Evolutionary conservation across 2,888 invertebrate genomes (phyloP).

Genomic region (Diabrotica balteata): DNA sequence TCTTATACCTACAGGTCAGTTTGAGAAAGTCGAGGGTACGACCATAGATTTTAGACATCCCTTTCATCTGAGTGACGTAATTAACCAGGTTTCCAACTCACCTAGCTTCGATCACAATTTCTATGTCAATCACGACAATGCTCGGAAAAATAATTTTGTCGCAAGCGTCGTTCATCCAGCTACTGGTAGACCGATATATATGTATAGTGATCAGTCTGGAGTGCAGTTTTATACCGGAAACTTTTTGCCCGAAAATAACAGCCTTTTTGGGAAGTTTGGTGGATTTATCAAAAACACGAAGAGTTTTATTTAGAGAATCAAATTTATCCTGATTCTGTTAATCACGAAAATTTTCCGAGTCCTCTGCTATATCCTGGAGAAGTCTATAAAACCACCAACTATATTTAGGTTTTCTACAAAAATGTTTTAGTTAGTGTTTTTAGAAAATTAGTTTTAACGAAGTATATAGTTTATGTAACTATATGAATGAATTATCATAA

Average conservation of each 20-base stretch:
- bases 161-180: slow-evolving; percentile 73
- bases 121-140: slow-evolving; percentile 69
- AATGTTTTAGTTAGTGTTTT: no score
- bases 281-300: slow-evolving; percentile 59
- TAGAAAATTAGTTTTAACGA: no score
- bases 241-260: slow-evolving; percentile 67
- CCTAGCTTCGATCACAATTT: slow-evolving; percentile 86
- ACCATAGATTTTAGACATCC: slow-evolving; percentile 76
- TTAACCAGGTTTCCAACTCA: slow-evolving; percentile 68
- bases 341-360: slow-evolving; percentile 79
- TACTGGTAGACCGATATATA: slow-evolving; percentile 70
- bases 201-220: slow-evolving; percentile 87
- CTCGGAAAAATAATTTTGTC: slow-evolving; percentile 60
- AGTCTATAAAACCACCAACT: slow-evolving; percentile 69
- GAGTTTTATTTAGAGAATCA: slow-evolving; percentile 91
- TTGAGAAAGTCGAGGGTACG: slow-evolving; percentile 73
- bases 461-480: no score
- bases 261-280: slow-evolving; percentile 43
- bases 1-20: slow-evolving; percentile 78
- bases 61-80: slow-evolving; percentile 69
- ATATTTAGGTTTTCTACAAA: slow-evolving; percentile 50
- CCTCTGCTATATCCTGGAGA: slow-evolving; percentile 75
- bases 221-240: slow-evolving; percentile 91
- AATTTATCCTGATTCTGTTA: slow-evolving; percentile 88
- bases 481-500: no score